A percentile compares a stretch with the other conserved stretches of the same genome.
Evolutionary conservation across 1,140 invertebrate species (phyloP).

Genomic region (Triops cancriformis): DNA sequence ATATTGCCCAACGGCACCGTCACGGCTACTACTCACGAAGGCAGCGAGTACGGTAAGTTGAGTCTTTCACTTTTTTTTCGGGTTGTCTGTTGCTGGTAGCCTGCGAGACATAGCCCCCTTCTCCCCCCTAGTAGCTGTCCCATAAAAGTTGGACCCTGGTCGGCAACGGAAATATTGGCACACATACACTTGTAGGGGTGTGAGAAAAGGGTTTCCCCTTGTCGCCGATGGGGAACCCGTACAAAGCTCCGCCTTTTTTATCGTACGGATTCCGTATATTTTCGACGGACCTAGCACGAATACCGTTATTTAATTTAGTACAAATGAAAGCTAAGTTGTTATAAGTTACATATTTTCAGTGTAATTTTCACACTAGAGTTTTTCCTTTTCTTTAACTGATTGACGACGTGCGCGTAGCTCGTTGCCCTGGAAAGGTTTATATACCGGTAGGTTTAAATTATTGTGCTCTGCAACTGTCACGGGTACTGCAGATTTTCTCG

Average conservation of each 20-base stretch:
- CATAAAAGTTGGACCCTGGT: not conserved
- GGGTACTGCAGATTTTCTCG: no score
- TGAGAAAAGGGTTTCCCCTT: conserved; percentile 10
- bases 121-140: not conserved
- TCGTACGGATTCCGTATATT: not conserved
- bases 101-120: not conserved
- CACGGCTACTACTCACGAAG: conserved; percentile 20
- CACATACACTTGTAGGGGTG: not conserved
- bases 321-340: no score
- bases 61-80: not conserved
- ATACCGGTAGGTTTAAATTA: no score
- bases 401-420: no score
- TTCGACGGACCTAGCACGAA: no score
- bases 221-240: not conserved
- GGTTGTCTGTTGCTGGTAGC: not conserved
- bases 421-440: no score
- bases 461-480: no score
- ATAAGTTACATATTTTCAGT: no score
- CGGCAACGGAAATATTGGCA: not conserved
- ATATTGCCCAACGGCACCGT: conserved; percentile 28
- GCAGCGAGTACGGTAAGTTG: conserved; percentile 26
- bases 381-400: no score
- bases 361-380: no score
- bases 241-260: not conserved
- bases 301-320: no score